phyloP scores from a whole-genome alignment of 2,113 vertebrate species.

The Enhydra lutris region DNA sequence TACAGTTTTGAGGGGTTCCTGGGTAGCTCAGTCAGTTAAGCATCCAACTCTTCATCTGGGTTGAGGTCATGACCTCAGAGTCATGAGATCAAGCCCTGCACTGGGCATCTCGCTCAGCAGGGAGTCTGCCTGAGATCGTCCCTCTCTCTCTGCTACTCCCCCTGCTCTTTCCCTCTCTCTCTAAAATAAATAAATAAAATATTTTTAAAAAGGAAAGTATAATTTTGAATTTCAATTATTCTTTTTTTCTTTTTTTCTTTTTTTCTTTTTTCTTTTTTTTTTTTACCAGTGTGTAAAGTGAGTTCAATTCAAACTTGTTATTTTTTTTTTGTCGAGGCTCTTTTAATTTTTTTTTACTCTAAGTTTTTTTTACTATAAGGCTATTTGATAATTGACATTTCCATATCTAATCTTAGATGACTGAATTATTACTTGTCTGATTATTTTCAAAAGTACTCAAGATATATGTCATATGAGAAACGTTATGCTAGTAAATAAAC shows the following conservation, averaged over 20 bases:
- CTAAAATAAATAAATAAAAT: background rate
- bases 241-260: background rate
- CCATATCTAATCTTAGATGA: background rate
- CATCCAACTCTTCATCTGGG: background rate
- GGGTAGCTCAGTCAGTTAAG: background rate
- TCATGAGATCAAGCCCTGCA: background rate
- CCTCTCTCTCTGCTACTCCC: background rate
- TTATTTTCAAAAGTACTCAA: background rate
- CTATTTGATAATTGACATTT: background rate
- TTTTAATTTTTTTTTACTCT: background rate
- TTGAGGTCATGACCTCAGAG: background rate
- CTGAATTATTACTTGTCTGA: background rate
- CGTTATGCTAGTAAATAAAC: background rate
- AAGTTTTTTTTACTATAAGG: background rate
- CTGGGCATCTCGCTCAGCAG: background rate
- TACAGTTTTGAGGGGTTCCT: background rate
- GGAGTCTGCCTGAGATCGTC: background rate
- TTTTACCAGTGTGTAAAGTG: background rate
- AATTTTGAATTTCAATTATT: background rate
- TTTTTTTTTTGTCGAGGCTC: background rate
- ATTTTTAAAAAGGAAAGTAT: background rate
- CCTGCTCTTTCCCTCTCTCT: background rate
- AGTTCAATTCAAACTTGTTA: background rate
- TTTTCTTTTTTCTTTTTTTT: background rate
- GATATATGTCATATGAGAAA: background rate